Evolutionary conservation across 37 sponge, comb jelly and placozoan species (phyloP).

Genomic region (Theonella swinhoei): DNA sequence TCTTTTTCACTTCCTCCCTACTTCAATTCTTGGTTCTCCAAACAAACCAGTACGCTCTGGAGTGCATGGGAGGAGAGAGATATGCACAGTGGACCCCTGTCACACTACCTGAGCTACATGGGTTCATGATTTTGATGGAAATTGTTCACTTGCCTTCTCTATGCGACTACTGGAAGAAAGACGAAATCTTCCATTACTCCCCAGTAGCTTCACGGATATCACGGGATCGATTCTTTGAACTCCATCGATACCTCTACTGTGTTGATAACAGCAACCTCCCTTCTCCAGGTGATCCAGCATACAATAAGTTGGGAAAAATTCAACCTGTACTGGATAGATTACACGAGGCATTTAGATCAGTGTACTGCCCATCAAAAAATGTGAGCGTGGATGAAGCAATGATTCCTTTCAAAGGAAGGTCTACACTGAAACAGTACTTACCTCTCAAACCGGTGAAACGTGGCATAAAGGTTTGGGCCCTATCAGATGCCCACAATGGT

Average conservation of each 20-base stretch:
- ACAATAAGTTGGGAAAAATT: too few relatives aligned
- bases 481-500: too few relatives aligned
- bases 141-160: slow-evolving; percentile 26
- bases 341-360: neutral
- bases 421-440: too few relatives aligned
- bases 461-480: too few relatives aligned
- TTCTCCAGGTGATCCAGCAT: too few relatives aligned
- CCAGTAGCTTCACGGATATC: slow-evolving; percentile 34
- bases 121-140: slow-evolving; percentile 42
- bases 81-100: neutral
- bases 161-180: slow-evolving; percentile 49
- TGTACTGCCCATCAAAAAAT: neutral
- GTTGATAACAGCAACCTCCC: slow-evolving; percentile 20
- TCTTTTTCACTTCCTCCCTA: neutral
- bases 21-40: slow-evolving; percentile 10
- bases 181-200: slow-evolving; percentile 30
- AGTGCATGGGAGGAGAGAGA: too few relatives aligned
- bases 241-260: slow-evolving; percentile 37
- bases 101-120: slow-evolving; percentile 11
- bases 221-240: slow-evolving; percentile 28
- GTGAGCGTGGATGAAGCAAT: too few relatives aligned
- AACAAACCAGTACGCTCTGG: slow-evolving; percentile 22
- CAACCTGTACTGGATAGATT: slow-evolving; percentile 6
- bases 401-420: too few relatives aligned
- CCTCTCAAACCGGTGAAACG: too few relatives aligned